Base-by-base conservation (phyloP, 2,797 vertebrate species). In the Tolypeutes matacus region DNA sequence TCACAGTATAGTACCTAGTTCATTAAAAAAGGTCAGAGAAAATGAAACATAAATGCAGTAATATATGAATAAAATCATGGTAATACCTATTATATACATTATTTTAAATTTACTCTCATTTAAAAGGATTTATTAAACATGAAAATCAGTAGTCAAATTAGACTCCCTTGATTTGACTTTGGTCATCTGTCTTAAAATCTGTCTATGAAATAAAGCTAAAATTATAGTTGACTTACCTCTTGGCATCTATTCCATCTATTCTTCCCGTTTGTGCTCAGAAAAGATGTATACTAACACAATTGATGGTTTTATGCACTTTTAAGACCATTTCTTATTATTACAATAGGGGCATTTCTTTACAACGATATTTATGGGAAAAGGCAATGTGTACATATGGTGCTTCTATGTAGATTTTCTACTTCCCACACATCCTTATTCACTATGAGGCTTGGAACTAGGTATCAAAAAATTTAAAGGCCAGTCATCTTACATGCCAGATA, bases 211-310 rank as follows among this genome's bases (percentile, higher is more conserved):
- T 46, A 64, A 90, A 78, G n/a, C 42, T 58, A 83, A 76, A 88
- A 75, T 89, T 80, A 58, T 36, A 81, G 36, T 42, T 36, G 15
- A 75, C 46, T 92, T 92, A 77, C 53, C 34, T 81, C 51, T 67
- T 29, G 36, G 4, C 34, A 87, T 12, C 7, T 88, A 49, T 27
- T 39, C 23, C 53, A n/a, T 34, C 21, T 56, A 69, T 60, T 62
- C 14, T 70, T 90, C 7, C 9, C 11, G 21, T 67, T 12, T 23
- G 17, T 53, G 8, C 1, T 56, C 31, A 4, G 2, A 51, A 42
- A 13, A 94, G 29, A 89, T 77, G 8, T 31, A 72, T 77, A 23
- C 13, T 86, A 83, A 87, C 49, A 93, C 53, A 90, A 75, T 27
- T 90, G 36, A 42, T 5, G 15, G 53, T 13, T 84, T 80, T 31